Conservation (phyloP, 1,140 invertebrate species). For the Philotrypesis tridentata region DNA sequence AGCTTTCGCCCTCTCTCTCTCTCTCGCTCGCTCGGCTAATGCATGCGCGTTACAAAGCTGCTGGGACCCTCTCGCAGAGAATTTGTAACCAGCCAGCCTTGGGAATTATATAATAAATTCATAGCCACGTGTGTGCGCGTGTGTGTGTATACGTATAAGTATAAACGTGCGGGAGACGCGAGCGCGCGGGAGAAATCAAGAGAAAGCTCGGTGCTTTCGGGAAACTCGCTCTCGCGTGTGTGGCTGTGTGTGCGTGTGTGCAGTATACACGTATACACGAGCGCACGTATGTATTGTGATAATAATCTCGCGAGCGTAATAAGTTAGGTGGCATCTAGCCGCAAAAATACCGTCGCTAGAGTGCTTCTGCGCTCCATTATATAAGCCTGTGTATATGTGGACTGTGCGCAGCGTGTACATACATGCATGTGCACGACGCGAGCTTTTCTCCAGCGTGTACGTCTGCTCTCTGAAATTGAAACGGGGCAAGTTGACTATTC, state of each 20-base stretch:
- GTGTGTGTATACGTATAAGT: too few species aligned
- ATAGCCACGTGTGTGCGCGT: neutral
- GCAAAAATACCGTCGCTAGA: neutral
- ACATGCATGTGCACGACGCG: too few species aligned
- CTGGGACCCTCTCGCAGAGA: neutral
- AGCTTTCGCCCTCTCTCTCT: too few species aligned
- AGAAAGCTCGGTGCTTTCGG: neutral
- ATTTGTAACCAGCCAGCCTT: neutral
- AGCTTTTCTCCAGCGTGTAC: too few species aligned
- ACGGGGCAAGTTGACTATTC: too few species aligned
- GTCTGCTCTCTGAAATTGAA: too few species aligned
- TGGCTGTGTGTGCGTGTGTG: neutral
- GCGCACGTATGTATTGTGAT: slow-evolving; percentile 16
- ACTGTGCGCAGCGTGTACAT: too few species aligned
- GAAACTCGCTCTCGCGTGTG: neutral
- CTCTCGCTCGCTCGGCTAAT: too few species aligned
- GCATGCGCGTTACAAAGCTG: too few species aligned
- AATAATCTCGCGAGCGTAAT: neutral
- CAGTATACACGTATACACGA: too few species aligned
- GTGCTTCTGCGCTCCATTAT: neutral
- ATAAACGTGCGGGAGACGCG: too few species aligned
- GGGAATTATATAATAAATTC: neutral
- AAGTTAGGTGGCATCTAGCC: neutral
- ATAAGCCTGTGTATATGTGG: too few species aligned
- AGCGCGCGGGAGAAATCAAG: neutral